Percentiles rank a stretch among this genome's conserved stretches.
Evolutionary conservation across 1,140 invertebrate species (phyloP).

Genomic region (Drosophila pachea): DNA sequence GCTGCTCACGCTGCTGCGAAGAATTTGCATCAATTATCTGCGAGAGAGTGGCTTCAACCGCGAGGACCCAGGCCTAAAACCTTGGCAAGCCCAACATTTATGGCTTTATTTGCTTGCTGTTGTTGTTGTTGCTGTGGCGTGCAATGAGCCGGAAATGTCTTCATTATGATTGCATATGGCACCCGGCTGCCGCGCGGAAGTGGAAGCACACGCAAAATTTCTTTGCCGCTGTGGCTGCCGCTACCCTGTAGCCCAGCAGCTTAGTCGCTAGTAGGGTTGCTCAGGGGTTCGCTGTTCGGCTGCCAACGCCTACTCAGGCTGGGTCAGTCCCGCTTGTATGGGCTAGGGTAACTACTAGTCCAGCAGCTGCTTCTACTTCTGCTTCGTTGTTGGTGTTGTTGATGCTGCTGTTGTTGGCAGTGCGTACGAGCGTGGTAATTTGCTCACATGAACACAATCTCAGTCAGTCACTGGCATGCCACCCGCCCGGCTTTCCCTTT

Average conservation of each 20-base stretch:
- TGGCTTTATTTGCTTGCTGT: constrained; percentile 26
- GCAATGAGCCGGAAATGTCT: constrained; percentile 73
- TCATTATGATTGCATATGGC: constrained; percentile 73
- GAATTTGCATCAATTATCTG: constrained; percentile 43
- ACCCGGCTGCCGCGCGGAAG: constrained; percentile 30
- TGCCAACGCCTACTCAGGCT: background rate
- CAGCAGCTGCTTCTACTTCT: background rate
- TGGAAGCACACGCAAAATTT: constrained; percentile 48
- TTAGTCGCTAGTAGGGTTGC: background rate
- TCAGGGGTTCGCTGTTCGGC: no score
- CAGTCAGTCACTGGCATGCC: constrained; percentile 6
- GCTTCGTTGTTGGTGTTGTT: constrained; percentile 16
- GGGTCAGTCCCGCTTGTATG: no score
- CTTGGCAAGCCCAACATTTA: constrained; percentile 14
- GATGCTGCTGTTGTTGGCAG: constrained; percentile 42
- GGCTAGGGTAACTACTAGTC: background rate
- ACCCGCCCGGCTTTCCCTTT: background rate
- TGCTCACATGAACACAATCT: constrained; percentile 48
- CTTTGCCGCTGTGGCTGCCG: constrained; percentile 51
- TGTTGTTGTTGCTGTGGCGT: constrained; percentile 19
- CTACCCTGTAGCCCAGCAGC: background rate
- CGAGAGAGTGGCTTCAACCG: constrained; percentile 19
- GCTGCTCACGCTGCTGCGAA: constrained; percentile 14
- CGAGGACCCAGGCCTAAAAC: constrained; percentile 4
- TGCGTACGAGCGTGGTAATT: constrained; percentile 71